Evolutionary conservation across 2,797 vertebrate genomes (phyloP), one percentile per base, ranked within the genome.

Genomic region (Salarias fasciatus): DNA sequence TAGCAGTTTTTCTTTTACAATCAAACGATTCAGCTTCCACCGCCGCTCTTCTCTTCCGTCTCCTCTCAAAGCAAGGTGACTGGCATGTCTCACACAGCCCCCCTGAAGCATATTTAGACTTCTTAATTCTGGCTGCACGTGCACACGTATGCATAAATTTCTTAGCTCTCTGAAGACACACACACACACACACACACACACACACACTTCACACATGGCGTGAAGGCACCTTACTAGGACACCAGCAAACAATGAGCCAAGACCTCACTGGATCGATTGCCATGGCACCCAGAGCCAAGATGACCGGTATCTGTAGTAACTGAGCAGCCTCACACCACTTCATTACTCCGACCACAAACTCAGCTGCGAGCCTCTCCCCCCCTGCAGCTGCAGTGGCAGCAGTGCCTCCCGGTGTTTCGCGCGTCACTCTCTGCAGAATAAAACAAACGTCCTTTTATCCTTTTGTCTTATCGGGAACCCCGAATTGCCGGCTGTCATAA

Each of bases 291-390:
- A 33, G 49, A 33, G n/a, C 57, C 50, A 31, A 37, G 72, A 74
- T 74, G 86, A 85, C 79, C 69, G 69, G 84, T 73, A 64, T 86
- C 80, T 83, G 63, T 76, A 78, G 77, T 83, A 87, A 62, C 74
- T 54, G 79, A 83, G 77, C 81, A 81, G 45, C 59, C 75, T 78
- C 72, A 58, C 74, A 62, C 64, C 75, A 59, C 77, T 79, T 61
- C 71, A 55, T 77, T 48, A 77, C 81, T 80, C 79, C 60, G 13
- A 31, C 72, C 79, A 73, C 77, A 78, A 82, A 82, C 80, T 85
- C 83, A 79, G 78, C 82, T 54, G 73, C 60, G 6, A 80, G 77
- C 77, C 66, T 77, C 75, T 71, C 80, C 80, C 81, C 63, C 50
- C 66, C 18, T 24, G 18, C 55, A 69, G 78, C 67, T 84, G 84